Evolutionary conservation across 2,797 vertebrate species (phyloP).

Genomic region (Perodicticus potto): DNA sequence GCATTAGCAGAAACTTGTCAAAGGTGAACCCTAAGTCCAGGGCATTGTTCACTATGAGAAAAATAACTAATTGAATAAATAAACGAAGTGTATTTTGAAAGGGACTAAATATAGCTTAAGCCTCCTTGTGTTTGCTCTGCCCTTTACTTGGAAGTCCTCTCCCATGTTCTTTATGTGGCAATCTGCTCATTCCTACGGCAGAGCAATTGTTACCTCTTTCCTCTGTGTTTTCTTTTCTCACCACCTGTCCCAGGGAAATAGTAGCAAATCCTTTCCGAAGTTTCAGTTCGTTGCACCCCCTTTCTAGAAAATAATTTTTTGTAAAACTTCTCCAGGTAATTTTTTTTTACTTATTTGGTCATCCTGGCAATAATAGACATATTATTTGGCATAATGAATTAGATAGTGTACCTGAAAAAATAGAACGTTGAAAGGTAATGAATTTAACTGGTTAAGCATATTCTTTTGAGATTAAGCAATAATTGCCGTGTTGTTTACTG

Average conservation of each 20-base stretch:
- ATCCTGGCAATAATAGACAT: background rate
- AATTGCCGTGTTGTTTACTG: slow-evolving; percentile 4
- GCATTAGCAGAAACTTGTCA: background rate
- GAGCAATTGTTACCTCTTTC: background rate
- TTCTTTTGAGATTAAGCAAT: slow-evolving; percentile 39
- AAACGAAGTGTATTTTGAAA: background rate
- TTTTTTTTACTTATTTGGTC: slow-evolving; percentile 44
- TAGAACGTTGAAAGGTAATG: background rate
- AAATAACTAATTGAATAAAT: slow-evolving; percentile 14
- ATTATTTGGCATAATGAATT: slow-evolving; percentile 17
- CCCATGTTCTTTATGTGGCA: background rate
- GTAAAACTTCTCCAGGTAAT: background rate
- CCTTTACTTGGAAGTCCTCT: background rate
- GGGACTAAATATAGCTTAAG: background rate
- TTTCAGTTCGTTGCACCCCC: background rate
- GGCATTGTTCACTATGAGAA: background rate
- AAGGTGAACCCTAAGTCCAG: background rate
- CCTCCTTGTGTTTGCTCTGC: background rate
- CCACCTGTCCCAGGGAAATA: background rate
- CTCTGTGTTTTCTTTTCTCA: background rate
- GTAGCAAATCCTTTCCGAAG: background rate
- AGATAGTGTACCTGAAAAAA: background rate
- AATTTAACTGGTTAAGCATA: background rate
- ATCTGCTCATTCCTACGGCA: background rate
- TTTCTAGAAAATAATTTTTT: background rate